Conservation (phyloP, 2,888 invertebrate species). For the Daptonema setosum region DNA sequence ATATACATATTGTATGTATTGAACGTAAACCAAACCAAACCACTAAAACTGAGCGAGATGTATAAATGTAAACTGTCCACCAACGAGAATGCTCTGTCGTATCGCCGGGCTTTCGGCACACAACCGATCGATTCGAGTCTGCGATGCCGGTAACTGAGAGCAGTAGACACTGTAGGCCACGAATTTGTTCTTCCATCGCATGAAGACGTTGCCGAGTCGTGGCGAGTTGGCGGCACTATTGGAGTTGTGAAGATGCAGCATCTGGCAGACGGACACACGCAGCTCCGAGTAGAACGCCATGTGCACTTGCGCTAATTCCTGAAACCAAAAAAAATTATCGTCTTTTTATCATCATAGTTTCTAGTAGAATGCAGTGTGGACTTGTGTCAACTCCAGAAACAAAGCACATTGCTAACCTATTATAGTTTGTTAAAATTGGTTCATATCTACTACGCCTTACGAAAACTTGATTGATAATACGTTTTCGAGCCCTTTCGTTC, state of each 20-base stretch:
- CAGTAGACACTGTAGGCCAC: constrained; percentile 87
- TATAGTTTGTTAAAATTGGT: too few relatives aligned
- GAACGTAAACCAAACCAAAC: too few relatives aligned
- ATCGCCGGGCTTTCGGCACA: constrained; percentile 45
- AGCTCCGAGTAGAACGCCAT: constrained; percentile 59
- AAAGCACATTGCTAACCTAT: too few relatives aligned
- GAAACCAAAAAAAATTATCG: constrained; percentile 17
- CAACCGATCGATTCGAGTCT: constrained; percentile 54
- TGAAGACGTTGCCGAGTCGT: constrained; percentile 55
- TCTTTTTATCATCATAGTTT: neutral
- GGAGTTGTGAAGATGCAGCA: neutral
- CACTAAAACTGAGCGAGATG: too few relatives aligned
- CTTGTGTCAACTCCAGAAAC: too few relatives aligned
- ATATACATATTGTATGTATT: too few relatives aligned
- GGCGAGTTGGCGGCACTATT: neutral
- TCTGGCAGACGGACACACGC: constrained; percentile 37
- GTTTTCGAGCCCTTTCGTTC: too few relatives aligned
- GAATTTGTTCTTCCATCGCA: constrained; percentile 65
- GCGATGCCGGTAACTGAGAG: constrained; percentile 71
- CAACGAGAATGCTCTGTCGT: constrained; percentile 45
- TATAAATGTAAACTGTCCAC: too few relatives aligned
- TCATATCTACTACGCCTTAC: too few relatives aligned
- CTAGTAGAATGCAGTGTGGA: too few relatives aligned
- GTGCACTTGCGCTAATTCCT: constrained; percentile 69
- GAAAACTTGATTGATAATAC: too few relatives aligned